Percentiles rank a stretch among this genome's conserved stretches.
Evolutionary conservation across 2,113 vertebrate genomes (phyloP).

Genomic region (Pao palembangensis): DNA sequence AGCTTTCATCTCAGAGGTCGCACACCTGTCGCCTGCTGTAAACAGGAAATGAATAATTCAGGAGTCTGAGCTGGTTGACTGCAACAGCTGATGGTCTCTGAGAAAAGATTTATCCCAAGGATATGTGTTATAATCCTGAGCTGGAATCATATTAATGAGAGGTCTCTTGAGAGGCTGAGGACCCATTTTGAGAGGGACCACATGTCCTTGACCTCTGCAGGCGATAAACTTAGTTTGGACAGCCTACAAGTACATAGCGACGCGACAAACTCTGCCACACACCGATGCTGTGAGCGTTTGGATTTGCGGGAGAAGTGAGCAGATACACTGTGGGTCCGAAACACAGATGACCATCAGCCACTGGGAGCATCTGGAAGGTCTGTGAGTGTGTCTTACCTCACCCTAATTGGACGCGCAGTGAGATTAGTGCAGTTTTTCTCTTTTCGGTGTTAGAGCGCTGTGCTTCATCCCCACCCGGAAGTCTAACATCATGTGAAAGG

Average conservation of each 20-base stretch:
- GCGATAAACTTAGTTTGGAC: conserved; percentile 37
- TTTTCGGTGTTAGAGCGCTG: neutral
- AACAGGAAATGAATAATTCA: conserved; percentile 74
- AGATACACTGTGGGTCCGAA: too few species aligned
- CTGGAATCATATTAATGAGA: conserved; percentile 62
- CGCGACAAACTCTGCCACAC: conserved; percentile 14
- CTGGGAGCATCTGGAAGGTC: too few species aligned
- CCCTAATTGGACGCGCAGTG: neutral
- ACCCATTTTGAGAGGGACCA: conserved; percentile 15
- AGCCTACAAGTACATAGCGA: neutral
- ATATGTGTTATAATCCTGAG: conserved; percentile 47
- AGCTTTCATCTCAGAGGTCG: conserved; percentile 63
- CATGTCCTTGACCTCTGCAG: conserved; percentile 58
- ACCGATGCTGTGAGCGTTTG: neutral
- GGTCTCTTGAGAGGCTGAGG: conserved; percentile 44
- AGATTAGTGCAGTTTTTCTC: neutral
- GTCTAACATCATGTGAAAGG: too few species aligned
- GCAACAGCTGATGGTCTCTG: conserved; percentile 62
- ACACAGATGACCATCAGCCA: too few species aligned
- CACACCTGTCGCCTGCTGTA: conserved; percentile 66
- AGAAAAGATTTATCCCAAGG: conserved; percentile 52
- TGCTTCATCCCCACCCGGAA: too few species aligned
- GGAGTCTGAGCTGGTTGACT: conserved; percentile 35
- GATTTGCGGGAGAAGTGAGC: conserved; percentile 5
- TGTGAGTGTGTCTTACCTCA: too few species aligned